These are phyloP conservation scores for Rhabdophis nuchalis DNA, from an alignment of 2,797 vertebrate species.

Conservation along the genomic window DNA sequence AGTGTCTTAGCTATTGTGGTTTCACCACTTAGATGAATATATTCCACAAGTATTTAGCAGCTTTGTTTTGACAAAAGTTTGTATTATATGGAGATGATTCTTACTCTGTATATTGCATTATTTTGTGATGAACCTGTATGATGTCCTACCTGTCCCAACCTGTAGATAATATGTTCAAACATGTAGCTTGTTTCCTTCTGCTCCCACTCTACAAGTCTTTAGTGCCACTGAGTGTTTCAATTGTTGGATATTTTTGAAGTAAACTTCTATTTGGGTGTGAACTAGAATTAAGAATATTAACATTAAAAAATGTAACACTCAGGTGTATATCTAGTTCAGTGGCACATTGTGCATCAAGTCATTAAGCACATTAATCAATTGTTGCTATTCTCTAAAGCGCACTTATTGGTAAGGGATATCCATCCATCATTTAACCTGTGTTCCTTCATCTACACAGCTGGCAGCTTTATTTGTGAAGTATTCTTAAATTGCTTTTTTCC, in stretches of 20 bases:
- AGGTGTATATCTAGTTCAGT: conserved; percentile 11
- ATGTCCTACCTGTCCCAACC: not conserved
- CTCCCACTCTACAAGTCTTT: not conserved
- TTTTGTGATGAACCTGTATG: not conserved
- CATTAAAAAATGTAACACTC: not conserved
- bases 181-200: not conserved
- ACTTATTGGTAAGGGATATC: not conserved
- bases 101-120: not conserved
- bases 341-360: conserved; percentile 22
- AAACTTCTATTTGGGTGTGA: not conserved
- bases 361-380: conserved; percentile 22
- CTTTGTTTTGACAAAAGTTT: not conserved
- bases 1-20: not conserved
- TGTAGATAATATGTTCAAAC: not conserved
- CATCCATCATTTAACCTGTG: conserved; percentile 22
- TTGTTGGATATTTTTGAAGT: not conserved
- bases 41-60: not conserved
- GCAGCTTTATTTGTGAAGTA: conserved; percentile 17
- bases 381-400: conserved; percentile 19
- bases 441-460: not conserved
- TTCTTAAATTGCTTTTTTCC: conserved; percentile 28
- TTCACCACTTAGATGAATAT: not conserved
- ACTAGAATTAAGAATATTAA: not conserved
- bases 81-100: not conserved
- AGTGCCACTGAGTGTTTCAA: not conserved